A percentile compares a stretch with the other conserved stretches of the same genome.
These are phyloP conservation scores for Drosophila emarginata DNA, from an alignment of 2,888 invertebrate genomes.

Conservation along the genomic window DNA sequence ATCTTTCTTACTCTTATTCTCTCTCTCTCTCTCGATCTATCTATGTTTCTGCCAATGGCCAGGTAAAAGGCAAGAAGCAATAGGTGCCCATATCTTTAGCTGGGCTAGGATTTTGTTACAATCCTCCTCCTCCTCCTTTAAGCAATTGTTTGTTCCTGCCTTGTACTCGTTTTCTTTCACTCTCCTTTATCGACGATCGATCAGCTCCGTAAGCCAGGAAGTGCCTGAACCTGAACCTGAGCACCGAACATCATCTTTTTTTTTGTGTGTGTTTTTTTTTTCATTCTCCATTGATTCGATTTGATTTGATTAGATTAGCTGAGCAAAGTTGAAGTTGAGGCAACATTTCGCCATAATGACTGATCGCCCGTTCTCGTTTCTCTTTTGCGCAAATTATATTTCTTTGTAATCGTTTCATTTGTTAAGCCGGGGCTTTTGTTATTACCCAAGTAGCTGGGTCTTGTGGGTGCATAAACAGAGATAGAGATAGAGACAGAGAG, in stretches of 20 bases:
- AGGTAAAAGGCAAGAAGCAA: constrained; percentile 36
- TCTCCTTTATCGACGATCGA: constrained; percentile 56
- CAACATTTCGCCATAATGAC: constrained; percentile 67
- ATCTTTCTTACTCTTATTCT: too few relatives aligned
- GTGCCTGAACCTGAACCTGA: constrained; percentile 58
- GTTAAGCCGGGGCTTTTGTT: constrained; percentile 61
- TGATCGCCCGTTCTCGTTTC: constrained; percentile 52
- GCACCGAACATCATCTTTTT: constrained; percentile 45
- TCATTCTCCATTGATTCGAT: constrained; percentile 22
- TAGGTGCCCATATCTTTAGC: constrained; percentile 43
- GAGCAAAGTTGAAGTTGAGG: constrained; percentile 55
- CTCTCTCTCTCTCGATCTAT: neutral
- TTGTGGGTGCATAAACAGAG: constrained; percentile 59
- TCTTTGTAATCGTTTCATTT: constrained; percentile 72
- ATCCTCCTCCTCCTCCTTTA: constrained; percentile 18
- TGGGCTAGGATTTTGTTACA: constrained; percentile 70
- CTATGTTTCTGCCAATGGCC: constrained; percentile 14
- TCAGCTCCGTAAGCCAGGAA: constrained; percentile 73
- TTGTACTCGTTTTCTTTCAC: constrained; percentile 43
- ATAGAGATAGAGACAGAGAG: too few relatives aligned
- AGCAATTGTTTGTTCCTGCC: constrained; percentile 73
- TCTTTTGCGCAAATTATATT: constrained; percentile 71
- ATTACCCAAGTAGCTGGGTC: constrained; percentile 55
- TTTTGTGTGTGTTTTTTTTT: neutral
- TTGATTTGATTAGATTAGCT: constrained; percentile 65